Base-by-base conservation (phyloP, 2,888 invertebrate genomes). In the Nycteola revayana region DNA sequence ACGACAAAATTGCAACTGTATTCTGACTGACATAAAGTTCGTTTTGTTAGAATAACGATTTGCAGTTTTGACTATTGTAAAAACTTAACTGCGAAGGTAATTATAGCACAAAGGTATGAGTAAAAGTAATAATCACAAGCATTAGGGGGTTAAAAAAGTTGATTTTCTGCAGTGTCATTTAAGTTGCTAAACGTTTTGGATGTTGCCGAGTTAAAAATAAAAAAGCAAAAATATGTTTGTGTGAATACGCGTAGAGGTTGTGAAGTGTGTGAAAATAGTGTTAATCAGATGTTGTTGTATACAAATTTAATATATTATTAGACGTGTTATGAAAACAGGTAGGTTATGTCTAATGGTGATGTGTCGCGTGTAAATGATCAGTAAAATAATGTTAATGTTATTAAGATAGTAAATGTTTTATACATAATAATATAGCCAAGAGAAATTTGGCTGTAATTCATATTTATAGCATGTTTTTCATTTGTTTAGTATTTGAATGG, bases 51-150 rank as follows among this genome's bases (percentile, higher is more conserved):
- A n/a, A n/a, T n/a, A 7, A 4, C 0, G 1, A 10, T 18, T 36
- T 42, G 26, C 41, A 50, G 47, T 31, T 47, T 42, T 37, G 51
- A 55, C 45, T 42, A 62, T 70, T 66, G 66, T 68, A 62, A 66
- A 67, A 70, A 70, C 25, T 49, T 77, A 75, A 78, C 76, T 72
- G 75, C 75, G 53, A 68, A 76, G 58, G 77, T 80, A 78, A 86
- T 86, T 85, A 78, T 43, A 32, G 42, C 50, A 84, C 79, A 86
- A 86, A 73, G 66, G 66, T 49, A 53, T 63, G 46, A 62, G 66
- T 66, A 65, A 71, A 75, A 57, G 73, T 65, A 73, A 82, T 87
- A 67, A 87, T 86, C 67, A 80, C 77, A 70, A 69, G 75, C 76
- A 75, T 75, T 72, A 65, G 55, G 46, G 57, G 57, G 62, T 48